Evolutionary conservation across 2,797 vertebrate species (phyloP).

Genomic region (Smutsia gigantea): DNA sequence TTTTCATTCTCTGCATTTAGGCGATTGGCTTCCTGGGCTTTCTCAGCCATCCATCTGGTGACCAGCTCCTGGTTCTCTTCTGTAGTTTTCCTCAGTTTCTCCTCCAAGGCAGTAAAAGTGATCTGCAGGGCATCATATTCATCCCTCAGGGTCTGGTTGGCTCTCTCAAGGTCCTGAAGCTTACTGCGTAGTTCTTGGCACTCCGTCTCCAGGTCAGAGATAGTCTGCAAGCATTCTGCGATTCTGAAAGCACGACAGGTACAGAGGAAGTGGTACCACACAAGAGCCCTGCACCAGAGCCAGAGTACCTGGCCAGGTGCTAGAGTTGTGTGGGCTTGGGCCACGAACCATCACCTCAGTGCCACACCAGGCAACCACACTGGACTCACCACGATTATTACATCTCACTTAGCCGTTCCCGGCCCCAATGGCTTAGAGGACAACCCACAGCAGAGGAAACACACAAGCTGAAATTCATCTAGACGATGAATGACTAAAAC

Average conservation of each 20-base stretch:
- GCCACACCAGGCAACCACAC: not conserved
- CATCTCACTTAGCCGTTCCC: not conserved
- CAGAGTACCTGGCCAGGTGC: too few relatives aligned
- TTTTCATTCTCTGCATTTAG: slow-evolving; percentile 98
- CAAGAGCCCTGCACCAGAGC: not conserved
- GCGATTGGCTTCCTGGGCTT: slow-evolving; percentile 96
- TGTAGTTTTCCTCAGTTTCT: slow-evolving; percentile 94
- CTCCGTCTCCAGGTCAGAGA: slow-evolving; percentile 91
- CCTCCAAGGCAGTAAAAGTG: slow-evolving; percentile 96
- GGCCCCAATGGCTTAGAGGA: not conserved
- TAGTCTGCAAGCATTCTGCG: slow-evolving; percentile 93
- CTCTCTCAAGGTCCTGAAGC: slow-evolving; percentile 94
- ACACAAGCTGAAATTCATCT: not conserved
- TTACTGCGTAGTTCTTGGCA: slow-evolving; percentile 91
- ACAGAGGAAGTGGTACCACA: not conserved
- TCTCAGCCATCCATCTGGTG: slow-evolving; percentile 98
- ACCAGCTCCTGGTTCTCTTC: slow-evolving; percentile 99
- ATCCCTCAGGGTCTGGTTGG: slow-evolving; percentile 97
- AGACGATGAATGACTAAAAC: not conserved
- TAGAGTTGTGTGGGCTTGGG: not conserved
- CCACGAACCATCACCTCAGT: not conserved
- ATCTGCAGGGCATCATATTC: slow-evolving; percentile 99
- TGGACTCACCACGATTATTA: not conserved
- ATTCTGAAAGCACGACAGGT: slow-evolving; percentile 87
- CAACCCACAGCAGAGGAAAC: not conserved